These are phyloP conservation scores for Diploscapter pachys DNA, from an alignment of 1,140 invertebrate species.

Conservation along the genomic window DNA sequence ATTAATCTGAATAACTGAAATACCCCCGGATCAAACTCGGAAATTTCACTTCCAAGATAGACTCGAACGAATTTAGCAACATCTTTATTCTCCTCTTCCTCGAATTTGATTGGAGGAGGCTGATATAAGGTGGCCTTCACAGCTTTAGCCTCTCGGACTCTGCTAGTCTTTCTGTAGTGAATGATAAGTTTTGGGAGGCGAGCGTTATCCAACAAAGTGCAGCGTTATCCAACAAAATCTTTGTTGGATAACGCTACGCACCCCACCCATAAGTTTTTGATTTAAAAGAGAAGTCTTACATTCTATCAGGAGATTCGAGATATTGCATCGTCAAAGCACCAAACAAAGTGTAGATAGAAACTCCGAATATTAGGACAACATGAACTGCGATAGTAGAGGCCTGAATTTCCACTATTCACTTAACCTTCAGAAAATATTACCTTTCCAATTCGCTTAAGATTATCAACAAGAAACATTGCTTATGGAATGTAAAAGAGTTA, in stretches of 20 bases:
- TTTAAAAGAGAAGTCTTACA: background rate
- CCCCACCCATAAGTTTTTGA: background rate
- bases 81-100: background rate
- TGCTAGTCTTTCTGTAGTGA: background rate
- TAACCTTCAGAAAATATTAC: background rate
- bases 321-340: conserved; percentile 12
- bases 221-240: too few species aligned
- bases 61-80: conserved; percentile 2
- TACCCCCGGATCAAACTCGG: conserved; percentile 18
- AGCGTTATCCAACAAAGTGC: too few species aligned
- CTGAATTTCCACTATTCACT: conserved; percentile 8
- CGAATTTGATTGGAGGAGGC: background rate
- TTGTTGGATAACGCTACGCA: too few species aligned
- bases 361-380: conserved; percentile 12
- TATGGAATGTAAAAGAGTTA: too few species aligned
- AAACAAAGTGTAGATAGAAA: conserved; percentile 22
- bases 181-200: background rate
- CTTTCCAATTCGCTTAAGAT: too few species aligned
- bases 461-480: too few species aligned
- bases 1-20: background rate
- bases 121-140: background rate
- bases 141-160: background rate
- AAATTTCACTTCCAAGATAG: conserved; percentile 14
- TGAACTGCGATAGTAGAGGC: conserved; percentile 21
- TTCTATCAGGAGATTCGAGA: conserved; percentile 9